Conservation (phyloP, 1,140 invertebrate genomes). For the Caenorhabditis brenneri region DNA sequence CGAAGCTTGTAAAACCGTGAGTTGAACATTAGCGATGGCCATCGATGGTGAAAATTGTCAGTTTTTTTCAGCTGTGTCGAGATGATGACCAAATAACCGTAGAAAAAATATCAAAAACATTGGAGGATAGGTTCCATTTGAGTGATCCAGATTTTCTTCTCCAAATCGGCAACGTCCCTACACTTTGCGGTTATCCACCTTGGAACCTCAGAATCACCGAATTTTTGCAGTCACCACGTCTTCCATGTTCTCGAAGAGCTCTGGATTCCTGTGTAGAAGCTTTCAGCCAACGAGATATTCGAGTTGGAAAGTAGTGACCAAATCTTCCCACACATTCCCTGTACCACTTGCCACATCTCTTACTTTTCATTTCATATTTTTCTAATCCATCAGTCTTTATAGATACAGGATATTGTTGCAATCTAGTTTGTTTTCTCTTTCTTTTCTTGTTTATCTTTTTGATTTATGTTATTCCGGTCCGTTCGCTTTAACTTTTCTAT, state of each 20-base stretch:
- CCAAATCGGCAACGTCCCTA: constrained; percentile 38
- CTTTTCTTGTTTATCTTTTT: background rate
- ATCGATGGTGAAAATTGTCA: too few species aligned
- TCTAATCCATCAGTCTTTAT: background rate
- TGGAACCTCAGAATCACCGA: constrained; percentile 50
- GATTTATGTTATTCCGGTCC: background rate
- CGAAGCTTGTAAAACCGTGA: too few species aligned
- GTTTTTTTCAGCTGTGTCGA: constrained; percentile 37
- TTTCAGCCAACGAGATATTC: constrained; percentile 44
- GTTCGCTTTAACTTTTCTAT: constrained; percentile 1
- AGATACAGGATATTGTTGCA: background rate
- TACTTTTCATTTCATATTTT: background rate
- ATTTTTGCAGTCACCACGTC: constrained; percentile 15
- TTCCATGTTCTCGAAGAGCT: constrained; percentile 32
- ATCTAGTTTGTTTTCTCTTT: background rate
- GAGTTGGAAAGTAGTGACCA: constrained; percentile 47
- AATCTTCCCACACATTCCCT: background rate
- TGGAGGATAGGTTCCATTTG: constrained; percentile 24
- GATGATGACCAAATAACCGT: background rate
- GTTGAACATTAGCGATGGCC: too few species aligned
- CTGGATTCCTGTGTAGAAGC: constrained; percentile 30
- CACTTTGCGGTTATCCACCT: constrained; percentile 42
- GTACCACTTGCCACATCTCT: background rate
- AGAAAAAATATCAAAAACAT: background rate
- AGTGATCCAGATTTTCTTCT: constrained; percentile 47